A percentile compares a stretch with the other conserved stretches of the same genome.
Evolutionary conservation across 2,888 invertebrate species (phyloP).

Genomic region (Lycophotia porphyrea): DNA sequence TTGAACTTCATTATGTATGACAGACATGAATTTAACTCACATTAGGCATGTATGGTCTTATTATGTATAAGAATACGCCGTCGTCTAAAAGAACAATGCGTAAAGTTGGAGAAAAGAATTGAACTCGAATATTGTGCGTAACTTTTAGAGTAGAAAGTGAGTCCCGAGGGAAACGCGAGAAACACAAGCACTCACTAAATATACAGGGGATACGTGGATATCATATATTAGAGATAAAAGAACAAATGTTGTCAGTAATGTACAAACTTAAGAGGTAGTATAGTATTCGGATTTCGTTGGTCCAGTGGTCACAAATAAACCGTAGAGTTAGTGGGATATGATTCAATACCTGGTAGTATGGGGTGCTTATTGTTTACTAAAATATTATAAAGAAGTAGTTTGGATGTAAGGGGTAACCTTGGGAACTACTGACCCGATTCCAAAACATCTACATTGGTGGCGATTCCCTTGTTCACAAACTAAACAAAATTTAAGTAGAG

Average conservation of each 20-base stretch:
- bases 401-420: neutral
- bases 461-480: too few species aligned
- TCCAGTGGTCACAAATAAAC: too few species aligned
- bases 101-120: constrained; percentile 35
- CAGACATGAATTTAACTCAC: neutral
- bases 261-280: neutral
- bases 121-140: constrained; percentile 32
- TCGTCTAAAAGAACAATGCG: constrained; percentile 29
- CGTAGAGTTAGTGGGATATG: neutral
- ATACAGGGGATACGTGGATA: constrained; percentile 17
- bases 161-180: constrained; percentile 33
- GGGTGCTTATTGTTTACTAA: neutral
- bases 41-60: neutral
- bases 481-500: too few species aligned
- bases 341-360: neutral
- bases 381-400: neutral
- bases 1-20: constrained; percentile 1
- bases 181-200: constrained; percentile 17
- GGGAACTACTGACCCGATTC: neutral
- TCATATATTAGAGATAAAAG: constrained; percentile 1
- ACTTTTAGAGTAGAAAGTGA: constrained; percentile 47
- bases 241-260: neutral
- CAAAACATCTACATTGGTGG: too few species aligned
- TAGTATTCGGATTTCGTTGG: neutral
- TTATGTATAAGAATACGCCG: neutral